A percentile compares a stretch with the other conserved stretches of the same genome.
These are phyloP conservation scores for Buphagus erythrorhynchus DNA, from an alignment of 2,797 vertebrate genomes.

Conservation along the genomic window DNA sequence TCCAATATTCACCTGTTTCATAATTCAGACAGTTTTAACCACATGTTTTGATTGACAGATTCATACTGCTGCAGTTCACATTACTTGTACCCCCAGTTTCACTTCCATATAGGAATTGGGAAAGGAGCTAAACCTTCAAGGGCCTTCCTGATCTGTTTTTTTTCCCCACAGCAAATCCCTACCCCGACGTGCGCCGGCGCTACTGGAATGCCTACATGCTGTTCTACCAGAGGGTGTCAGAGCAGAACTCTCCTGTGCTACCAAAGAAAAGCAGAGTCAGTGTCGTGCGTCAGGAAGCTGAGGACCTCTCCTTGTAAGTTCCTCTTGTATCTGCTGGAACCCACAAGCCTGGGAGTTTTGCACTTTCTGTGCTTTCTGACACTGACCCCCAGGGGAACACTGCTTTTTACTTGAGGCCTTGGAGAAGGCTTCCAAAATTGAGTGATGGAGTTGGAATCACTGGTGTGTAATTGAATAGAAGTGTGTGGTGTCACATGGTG, in stretches of 20 bases:
- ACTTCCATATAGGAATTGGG: neutral
- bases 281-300: constrained; percentile 94
- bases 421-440: too few species aligned
- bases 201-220: constrained; percentile 99
- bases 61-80: fast-evolving
- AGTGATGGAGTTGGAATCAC: too few species aligned
- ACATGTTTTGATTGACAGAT: neutral
- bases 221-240: constrained; percentile 96
- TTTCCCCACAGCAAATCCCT: constrained; percentile 88
- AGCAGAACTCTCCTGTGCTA: constrained; percentile 94
- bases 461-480: too few species aligned
- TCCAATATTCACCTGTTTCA: neutral
- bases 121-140: neutral
- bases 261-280: constrained; percentile 98
- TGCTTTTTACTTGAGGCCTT: too few species aligned
- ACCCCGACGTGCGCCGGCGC: constrained; percentile 92
- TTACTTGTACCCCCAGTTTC: neutral
- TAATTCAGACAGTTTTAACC: neutral
- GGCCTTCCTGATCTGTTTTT: neutral
- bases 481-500: too few species aligned
- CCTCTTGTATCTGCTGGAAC: neutral
- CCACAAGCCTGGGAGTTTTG: too few species aligned
- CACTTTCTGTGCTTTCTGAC: too few species aligned
- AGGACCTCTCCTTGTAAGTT: constrained; percentile 94
- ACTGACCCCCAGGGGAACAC: too few species aligned